These are phyloP conservation scores for Sebastes nivosus DNA, from an alignment of 2,797 vertebrate genomes.

Conservation along the genomic window DNA sequence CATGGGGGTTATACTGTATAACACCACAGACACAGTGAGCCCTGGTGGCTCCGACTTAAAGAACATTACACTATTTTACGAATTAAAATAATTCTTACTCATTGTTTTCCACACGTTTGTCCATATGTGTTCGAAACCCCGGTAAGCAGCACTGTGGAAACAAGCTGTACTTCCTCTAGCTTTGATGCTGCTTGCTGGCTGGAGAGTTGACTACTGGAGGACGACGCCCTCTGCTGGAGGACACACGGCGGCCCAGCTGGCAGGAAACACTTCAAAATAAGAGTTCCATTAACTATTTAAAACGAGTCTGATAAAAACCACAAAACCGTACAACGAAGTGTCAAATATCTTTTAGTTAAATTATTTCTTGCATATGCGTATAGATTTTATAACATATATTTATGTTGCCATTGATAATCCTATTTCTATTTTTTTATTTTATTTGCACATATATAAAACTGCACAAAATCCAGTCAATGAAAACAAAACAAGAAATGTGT, in stretches of 20 bases:
- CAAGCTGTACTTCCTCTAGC: conserved; percentile 9
- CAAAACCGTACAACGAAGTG: no score
- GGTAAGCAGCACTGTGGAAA: neutral
- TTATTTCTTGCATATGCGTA: neutral
- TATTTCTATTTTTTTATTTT: no score
- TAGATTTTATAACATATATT: neutral
- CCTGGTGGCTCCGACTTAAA: neutral
- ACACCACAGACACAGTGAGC: neutral
- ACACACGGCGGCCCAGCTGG: neutral
- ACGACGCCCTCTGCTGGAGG: conserved; percentile 13
- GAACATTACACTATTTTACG: rapidly evolving
- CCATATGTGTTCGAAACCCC: conserved; percentile 11
- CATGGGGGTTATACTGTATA: neutral
- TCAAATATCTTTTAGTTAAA: neutral
- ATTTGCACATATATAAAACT: no score
- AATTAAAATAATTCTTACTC: conserved; percentile 33
- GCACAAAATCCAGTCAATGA: no score
- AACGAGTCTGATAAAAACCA: neutral
- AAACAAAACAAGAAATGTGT: no score
- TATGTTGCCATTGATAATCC: neutral
- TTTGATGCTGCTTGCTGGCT: neutral
- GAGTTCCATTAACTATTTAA: neutral
- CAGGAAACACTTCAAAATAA: conserved; percentile 5
- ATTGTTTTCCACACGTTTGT: conserved; percentile 9
- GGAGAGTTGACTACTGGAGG: neutral